phyloP scores from a whole-genome alignment of 2,888 invertebrate species.

The Trissoscelio sp. region DNA sequence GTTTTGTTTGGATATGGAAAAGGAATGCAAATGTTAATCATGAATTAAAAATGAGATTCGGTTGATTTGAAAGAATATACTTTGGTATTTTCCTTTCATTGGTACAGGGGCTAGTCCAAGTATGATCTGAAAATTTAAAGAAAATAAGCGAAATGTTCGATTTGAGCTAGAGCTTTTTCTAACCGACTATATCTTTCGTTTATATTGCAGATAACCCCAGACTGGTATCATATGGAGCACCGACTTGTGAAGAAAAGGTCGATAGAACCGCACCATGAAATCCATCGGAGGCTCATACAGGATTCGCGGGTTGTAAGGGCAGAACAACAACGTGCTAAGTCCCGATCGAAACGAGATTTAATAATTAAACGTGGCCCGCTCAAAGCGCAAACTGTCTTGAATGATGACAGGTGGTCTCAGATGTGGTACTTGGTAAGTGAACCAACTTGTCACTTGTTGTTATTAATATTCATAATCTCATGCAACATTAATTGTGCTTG shows the following conservation, averaged over 20 bases:
- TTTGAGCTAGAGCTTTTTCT: conserved; percentile 4
- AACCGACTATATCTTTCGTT: conserved; percentile 2
- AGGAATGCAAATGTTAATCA: too few species aligned
- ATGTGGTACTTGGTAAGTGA: conserved; percentile 98
- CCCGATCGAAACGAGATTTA: conserved; percentile 92
- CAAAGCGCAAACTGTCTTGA: conserved; percentile 84
- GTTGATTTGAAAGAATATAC: background rate
- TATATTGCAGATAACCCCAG: conserved; percentile 91
- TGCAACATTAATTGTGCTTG: conserved; percentile 36
- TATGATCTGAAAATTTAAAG: conserved; percentile 34
- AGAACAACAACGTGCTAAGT: conserved; percentile 91
- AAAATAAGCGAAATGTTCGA: conserved; percentile 29
- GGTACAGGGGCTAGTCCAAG: background rate
- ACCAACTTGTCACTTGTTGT: conserved; percentile 28
- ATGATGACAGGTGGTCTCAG: conserved; percentile 96
- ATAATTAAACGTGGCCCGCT: conserved; percentile 81
- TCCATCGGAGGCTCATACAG: conserved; percentile 88
- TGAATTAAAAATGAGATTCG: too few species aligned
- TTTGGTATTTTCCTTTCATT: conserved; percentile 21
- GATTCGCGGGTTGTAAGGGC: conserved; percentile 93
- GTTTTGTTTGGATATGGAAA: too few species aligned
- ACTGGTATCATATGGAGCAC: conserved; percentile 94
- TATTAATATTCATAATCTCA: conserved; percentile 27
- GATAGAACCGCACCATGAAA: conserved; percentile 87
- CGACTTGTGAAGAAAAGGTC: conserved; percentile 91